phyloP scores from a whole-genome alignment of 2,113 vertebrate genomes.

The Anolis sagrei region DNA sequence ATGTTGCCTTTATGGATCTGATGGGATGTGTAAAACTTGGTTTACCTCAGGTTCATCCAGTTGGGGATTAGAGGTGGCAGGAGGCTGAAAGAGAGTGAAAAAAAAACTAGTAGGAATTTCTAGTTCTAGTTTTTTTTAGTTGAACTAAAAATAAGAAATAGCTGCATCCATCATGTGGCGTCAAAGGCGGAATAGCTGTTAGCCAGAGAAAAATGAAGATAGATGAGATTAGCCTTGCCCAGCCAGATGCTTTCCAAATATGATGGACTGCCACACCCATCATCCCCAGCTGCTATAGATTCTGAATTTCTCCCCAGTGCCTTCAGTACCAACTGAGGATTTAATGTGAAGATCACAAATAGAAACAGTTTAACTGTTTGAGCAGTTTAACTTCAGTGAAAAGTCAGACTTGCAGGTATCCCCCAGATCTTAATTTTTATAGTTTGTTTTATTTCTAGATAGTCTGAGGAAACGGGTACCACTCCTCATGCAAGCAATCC shows the following conservation, averaged over 20 bases:
- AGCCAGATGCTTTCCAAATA: not conserved
- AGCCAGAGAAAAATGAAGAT: not conserved
- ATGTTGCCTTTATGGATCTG: not conserved
- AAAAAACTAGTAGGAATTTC: not conserved
- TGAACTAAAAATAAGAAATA: too few relatives aligned
- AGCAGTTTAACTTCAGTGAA: not conserved
- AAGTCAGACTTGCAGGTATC: not conserved
- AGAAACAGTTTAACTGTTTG: not conserved
- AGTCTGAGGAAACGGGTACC: not conserved
- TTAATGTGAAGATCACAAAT: not conserved
- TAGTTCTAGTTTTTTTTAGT: not conserved
- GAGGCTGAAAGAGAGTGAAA: not conserved
- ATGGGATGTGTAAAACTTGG: not conserved
- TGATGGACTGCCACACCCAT: not conserved
- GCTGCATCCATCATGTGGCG: not conserved
- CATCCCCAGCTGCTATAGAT: not conserved
- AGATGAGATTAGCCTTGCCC: not conserved
- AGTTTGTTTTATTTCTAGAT: not conserved
- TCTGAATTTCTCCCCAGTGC: not conserved
- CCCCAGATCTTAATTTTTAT: not conserved
- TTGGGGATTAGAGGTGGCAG: not conserved
- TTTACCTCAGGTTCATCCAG: not conserved
- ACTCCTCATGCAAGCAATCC: not conserved
- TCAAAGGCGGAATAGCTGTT: not conserved
- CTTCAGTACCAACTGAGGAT: not conserved